Conservation (phyloP, 2,797 vertebrate genomes). For the Otolemur crassicaudatus region DNA sequence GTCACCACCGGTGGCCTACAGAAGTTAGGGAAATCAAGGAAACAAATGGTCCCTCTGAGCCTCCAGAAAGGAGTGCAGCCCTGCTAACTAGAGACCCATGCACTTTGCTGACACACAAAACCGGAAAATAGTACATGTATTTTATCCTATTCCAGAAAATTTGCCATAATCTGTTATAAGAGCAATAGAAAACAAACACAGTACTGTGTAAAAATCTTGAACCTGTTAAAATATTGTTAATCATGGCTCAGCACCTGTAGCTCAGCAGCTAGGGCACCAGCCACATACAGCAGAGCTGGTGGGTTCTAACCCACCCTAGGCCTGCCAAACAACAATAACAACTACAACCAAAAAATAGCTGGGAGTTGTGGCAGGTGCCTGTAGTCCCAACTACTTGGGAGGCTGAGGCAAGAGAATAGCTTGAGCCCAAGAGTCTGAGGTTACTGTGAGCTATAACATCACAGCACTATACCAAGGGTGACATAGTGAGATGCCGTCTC, state of each 20-base stretch:
- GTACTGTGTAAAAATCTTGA: neutral
- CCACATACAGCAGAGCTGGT: too few species aligned
- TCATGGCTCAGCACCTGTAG: neutral
- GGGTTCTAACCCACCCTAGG: too few species aligned
- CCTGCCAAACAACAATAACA: too few species aligned
- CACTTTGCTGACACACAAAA: neutral
- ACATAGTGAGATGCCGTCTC: too few species aligned
- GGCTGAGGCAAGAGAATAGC: too few species aligned
- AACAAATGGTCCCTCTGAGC: neutral
- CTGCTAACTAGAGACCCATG: neutral
- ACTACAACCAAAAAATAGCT: too few species aligned
- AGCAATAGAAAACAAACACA: neutral
- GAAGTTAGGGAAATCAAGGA: neutral
- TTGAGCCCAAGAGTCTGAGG: too few species aligned
- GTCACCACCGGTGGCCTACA: fast-evolving
- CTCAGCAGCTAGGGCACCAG: too few species aligned
- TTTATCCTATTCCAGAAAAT: neutral
- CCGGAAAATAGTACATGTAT: neutral
- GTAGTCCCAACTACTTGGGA: too few species aligned
- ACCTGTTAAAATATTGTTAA: neutral
- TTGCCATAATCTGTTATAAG: neutral
- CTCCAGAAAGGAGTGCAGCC: neutral
- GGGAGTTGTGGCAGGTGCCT: too few species aligned
- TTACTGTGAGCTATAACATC: too few species aligned
- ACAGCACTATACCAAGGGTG: too few species aligned